Conservation (phyloP, 92 coral and sea anemone species). For the Galaxea fascicularis region DNA sequence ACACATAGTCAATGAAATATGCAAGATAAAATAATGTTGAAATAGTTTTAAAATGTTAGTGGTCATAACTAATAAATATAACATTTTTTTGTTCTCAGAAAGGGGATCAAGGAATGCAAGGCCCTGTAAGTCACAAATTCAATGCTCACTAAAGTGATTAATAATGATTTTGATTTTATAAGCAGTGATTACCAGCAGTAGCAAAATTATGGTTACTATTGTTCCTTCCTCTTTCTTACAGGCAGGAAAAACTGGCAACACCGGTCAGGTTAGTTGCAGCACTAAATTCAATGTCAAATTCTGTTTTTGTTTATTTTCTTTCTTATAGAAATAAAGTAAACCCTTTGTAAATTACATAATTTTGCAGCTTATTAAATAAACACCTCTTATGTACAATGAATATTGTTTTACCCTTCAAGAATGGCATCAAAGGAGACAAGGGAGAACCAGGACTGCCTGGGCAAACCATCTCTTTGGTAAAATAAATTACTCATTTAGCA, state of each 20-base stretch:
- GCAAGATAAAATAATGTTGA: background rate
- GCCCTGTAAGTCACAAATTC: slow-evolving; percentile 26
- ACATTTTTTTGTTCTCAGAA: slow-evolving; percentile 15
- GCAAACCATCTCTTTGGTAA: slow-evolving; percentile 7
- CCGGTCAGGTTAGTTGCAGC: slow-evolving; percentile 6
- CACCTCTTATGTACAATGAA: background rate
- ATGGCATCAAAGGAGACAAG: slow-evolving; percentile 64
- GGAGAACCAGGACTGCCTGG: slow-evolving; percentile 48
- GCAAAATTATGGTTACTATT: no score
- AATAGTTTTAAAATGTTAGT: background rate
- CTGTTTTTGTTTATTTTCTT: background rate
- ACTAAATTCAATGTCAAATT: background rate
- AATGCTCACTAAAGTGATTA: background rate
- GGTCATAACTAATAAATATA: background rate
- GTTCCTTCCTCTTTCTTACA: background rate
- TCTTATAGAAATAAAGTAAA: background rate
- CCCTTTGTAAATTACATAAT: background rate
- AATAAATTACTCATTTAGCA: background rate
- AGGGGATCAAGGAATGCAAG: slow-evolving; percentile 54
- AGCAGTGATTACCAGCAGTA: no score
- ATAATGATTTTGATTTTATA: background rate
- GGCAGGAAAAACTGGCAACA: background rate
- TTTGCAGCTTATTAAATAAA: background rate
- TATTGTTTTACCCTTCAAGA: background rate
- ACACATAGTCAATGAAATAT: background rate